Conservation (phyloP, 53 echinoderm and acorn worm species). For the Patiria pectinifera region DNA sequence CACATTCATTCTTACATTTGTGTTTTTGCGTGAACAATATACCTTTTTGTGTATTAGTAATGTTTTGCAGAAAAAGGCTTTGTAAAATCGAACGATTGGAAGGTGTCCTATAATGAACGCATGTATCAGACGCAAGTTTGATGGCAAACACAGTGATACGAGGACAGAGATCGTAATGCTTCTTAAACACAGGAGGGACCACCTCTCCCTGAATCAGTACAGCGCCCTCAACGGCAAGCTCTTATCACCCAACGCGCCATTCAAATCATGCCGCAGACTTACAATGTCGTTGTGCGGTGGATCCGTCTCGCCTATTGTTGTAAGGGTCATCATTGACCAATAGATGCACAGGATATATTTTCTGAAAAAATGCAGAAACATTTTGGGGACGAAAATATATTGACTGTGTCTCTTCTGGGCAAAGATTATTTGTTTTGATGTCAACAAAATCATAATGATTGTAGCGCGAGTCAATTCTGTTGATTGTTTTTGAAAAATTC, state of each 20-base stretch:
- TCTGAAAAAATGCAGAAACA: constrained; percentile 69
- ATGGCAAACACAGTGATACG: too few species aligned
- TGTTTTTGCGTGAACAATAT: too few species aligned
- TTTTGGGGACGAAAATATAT: constrained; percentile 15
- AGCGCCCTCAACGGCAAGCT: constrained; percentile 33
- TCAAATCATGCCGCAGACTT: constrained; percentile 46
- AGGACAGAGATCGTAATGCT: too few species aligned
- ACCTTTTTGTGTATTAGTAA: too few species aligned
- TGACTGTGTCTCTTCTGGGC: background rate
- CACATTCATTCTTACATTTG: too few species aligned
- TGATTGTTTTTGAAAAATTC: too few species aligned
- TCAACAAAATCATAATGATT: background rate
- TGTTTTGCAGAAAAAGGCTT: too few species aligned
- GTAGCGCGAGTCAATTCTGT: too few species aligned
- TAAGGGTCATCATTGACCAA: constrained; percentile 77
- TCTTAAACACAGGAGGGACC: too few species aligned
- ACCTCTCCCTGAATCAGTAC: background rate
- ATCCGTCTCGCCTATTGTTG: constrained; percentile 75
- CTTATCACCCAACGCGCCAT: constrained; percentile 27
- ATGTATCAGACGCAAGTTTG: too few species aligned
- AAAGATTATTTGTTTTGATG: background rate
- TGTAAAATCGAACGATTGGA: too few species aligned
- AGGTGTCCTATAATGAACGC: too few species aligned
- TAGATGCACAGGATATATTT: constrained; percentile 77
- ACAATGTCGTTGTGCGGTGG: constrained; percentile 71